Base-by-base conservation (phyloP, 2,888 invertebrate species). In the Laothoe populi region DNA sequence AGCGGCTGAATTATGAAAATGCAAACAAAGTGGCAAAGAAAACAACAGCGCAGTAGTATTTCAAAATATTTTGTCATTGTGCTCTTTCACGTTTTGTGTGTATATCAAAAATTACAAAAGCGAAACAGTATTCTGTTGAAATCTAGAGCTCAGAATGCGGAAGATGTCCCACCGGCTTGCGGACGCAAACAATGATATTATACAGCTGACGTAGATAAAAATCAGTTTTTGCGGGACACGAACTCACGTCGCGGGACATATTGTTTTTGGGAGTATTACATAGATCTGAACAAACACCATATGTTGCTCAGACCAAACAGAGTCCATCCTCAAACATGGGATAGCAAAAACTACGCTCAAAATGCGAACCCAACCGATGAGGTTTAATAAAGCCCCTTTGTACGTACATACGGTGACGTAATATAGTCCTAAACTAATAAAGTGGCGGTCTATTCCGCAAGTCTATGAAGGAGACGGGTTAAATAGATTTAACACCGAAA, bases 391-490 rank as follows among this genome's bases (percentile, higher is more conserved):
- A 86, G 82, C 79, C 78, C 78, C 84, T 86, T 86, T 86, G 83
- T 81, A 84, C 80, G 79, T 82, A 81, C 82, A 83, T 78, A 75
- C 81, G 77, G 81, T 78, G 74, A 77, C 79, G 81, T 86, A 88
- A 88, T 88, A 84, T 87, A 87, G 84, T 84, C 89, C 89, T 90
- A 90, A 90, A 86, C 88, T 90, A 90, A 90, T 90, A 90, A 84
- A 83, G 78, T 74, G 70, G 73, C 73, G 81, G 79, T 78, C 72
- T 79, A 78, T 82, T 77, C 80, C 71, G 71, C 78, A 79, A 77
- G 78, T 81, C 84, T 81, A 80, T 76, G 80, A 72, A 75, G 74
- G 74, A 79, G 74, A 73, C 70, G 75, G 83, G 81, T 84, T 86
- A 83, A 89, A 84, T 84, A 84, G 85, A 86, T 87, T 86, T 83